These are phyloP conservation scores for Aphaenogaster floridana DNA, from an alignment of 1,140 invertebrate species.

Conservation along the genomic window DNA sequence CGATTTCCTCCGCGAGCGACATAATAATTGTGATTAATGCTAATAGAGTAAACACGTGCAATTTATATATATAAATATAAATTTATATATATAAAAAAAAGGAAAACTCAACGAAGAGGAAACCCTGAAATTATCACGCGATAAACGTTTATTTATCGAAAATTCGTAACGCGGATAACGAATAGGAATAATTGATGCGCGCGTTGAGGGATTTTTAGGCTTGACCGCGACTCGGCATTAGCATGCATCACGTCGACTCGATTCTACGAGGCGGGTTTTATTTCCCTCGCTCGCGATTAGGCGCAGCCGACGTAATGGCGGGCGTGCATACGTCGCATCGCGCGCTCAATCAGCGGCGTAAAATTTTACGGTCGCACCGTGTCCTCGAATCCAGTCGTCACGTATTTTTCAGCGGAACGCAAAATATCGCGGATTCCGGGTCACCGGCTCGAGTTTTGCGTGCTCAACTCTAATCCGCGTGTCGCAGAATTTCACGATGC, in stretches of 20 bases:
- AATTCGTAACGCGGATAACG: background rate
- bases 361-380: constrained; percentile 71
- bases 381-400: constrained; percentile 54
- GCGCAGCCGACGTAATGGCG: constrained; percentile 60
- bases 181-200: background rate
- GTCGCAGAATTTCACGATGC: constrained; percentile 17
- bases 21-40: constrained; percentile 49
- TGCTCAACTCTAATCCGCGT: constrained; percentile 25
- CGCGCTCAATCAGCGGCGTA: constrained; percentile 68
- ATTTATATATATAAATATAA: background rate
- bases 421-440: constrained; percentile 37
- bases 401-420: constrained; percentile 31
- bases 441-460: constrained; percentile 30
- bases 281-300: constrained; percentile 54
- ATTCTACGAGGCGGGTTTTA: constrained; percentile 24
- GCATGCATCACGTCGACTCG: constrained; percentile 25
- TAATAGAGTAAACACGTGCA: constrained; percentile 38
- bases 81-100: too few species aligned
- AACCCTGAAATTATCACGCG: background rate
- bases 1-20: constrained; percentile 9
- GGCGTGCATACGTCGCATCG: constrained; percentile 58
- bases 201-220: constrained; percentile 1
- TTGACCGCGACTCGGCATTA: background rate
- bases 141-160: background rate
- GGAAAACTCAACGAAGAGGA: background rate